Percentiles rank a stretch among this genome's conserved stretches.
These are phyloP conservation scores for Macrosiphum euphorbiae DNA, from an alignment of 2,888 invertebrate genomes.

Conservation along the genomic window DNA sequence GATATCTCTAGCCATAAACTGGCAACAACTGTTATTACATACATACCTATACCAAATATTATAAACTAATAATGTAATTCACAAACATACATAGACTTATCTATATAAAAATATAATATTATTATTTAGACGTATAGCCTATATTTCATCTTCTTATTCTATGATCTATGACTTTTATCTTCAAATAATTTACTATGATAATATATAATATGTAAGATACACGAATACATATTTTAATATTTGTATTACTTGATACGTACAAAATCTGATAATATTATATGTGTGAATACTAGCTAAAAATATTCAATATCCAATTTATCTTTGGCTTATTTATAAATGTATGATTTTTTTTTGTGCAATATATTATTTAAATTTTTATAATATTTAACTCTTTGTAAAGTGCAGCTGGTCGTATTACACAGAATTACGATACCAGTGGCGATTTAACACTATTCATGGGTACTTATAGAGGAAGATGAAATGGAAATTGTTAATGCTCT, in stretches of 20 bases:
- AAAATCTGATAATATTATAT: background rate
- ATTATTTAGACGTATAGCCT: background rate
- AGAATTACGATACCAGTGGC: background rate
- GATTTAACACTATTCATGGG: background rate
- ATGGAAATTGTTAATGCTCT: background rate
- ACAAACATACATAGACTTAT: background rate
- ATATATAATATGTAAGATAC: background rate
- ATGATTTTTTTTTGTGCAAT: background rate
- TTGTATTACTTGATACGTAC: background rate
- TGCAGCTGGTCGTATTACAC: background rate
- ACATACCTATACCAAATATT: background rate
- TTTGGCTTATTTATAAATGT: background rate
- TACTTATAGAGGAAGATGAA: background rate
- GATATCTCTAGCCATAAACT: background rate
- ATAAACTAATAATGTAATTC: background rate
- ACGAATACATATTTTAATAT: background rate
- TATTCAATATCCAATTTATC: background rate
- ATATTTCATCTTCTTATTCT: background rate
- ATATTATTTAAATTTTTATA: background rate
- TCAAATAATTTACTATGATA: background rate
- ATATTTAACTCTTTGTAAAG: background rate
- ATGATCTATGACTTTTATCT: no score
- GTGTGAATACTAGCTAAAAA: background rate
- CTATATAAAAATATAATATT: constrained; percentile 4
- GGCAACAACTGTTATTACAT: background rate